These are phyloP conservation scores for Meleagris gallopavo DNA, from an alignment of 2,113 vertebrate genomes.

Conservation along the genomic window DNA sequence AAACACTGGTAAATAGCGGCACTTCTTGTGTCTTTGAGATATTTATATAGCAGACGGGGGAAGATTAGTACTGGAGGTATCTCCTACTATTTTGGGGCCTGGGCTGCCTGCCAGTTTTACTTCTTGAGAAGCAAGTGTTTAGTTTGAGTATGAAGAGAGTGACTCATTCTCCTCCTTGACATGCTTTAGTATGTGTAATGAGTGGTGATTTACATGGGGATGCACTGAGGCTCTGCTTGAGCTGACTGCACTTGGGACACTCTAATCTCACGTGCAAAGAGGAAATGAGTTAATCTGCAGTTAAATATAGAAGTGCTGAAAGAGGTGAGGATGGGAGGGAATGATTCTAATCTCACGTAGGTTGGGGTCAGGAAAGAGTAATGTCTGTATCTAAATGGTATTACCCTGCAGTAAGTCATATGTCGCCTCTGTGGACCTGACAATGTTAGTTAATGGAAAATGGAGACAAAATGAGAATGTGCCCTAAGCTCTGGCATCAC, in stretches of 20 bases:
- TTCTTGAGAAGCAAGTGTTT: constrained; percentile 5
- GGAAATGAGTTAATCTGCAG: constrained; percentile 68
- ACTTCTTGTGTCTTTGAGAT: not conserved
- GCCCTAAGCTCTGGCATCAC: not conserved
- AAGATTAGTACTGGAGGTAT: constrained; percentile 42
- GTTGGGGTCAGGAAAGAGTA: constrained; percentile 19
- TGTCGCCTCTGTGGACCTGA: constrained; percentile 38
- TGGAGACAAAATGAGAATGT: not conserved
- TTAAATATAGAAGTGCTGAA: constrained; percentile 71
- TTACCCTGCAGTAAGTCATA: constrained; percentile 18
- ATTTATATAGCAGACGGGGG: not conserved
- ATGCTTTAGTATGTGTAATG: not conserved
- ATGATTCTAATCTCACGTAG: constrained; percentile 50
- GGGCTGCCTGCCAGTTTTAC: constrained; percentile 32
- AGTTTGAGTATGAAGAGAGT: not conserved
- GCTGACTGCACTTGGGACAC: not conserved
- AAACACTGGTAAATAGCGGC: not conserved
- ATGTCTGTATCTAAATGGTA: constrained; percentile 32
- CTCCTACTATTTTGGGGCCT: constrained; percentile 9
- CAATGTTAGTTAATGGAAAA: constrained; percentile 65
- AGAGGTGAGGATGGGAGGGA: constrained; percentile 35
- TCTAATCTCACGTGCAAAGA: constrained; percentile 53
- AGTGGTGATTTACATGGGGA: constrained; percentile 18
- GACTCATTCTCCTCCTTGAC: constrained; percentile 1
- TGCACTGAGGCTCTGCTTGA: not conserved